Base-by-base conservation (phyloP, 92 coral and sea anemone species). In the Desmophyllum pertusum region DNA sequence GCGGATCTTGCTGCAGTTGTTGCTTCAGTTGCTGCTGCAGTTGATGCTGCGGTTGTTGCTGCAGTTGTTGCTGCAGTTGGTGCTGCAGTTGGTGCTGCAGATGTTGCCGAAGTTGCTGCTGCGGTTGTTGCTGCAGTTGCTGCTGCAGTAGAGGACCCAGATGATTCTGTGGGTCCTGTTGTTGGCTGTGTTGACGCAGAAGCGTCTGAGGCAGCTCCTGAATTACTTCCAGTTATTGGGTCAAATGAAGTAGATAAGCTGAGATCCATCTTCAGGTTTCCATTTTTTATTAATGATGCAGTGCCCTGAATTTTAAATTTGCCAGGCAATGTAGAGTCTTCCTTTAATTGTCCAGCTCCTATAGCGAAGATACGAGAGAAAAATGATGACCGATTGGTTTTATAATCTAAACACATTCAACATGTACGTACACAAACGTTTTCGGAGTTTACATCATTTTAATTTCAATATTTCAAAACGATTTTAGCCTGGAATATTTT, bases 291-390 rank as follows among this genome's bases (percentile, higher is more conserved):
- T 18, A 78, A 15, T 1, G 36, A 18, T 78, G 82, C 82, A 59
- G 40, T 78, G 29, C 82, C 82, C 48, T 63, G 70, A 30, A 78
- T 53, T 25, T 40, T 62, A 72, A 78, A 40, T 1, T 48, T 68
- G 41, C 17, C 10, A 6, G 70, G 9, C n/a, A n/a, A n/a, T n/a
- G n/a, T 39, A n/a, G 27, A 25, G 37, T 1, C n/a, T n/a, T 53
- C 27, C 29, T 53, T 3, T 21, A 15, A 6, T 5, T 59, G 25
- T 8, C 27, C 2, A 25, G 33, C 14, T 59, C 14, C 65, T 59
- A 8, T 18, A 53, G n/a, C 9, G 53, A 14, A 25, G 27, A 59
- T 15, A 27, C 65, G 15, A 59, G 31, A 59, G 17, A 2, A 59
- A 25, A 59, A 0, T 2, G 10, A 59, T 25, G 27, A 53, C 21